These are phyloP conservation scores for Calameuta idolon DNA, from an alignment of 2,888 invertebrate genomes.

Conservation along the genomic window DNA sequence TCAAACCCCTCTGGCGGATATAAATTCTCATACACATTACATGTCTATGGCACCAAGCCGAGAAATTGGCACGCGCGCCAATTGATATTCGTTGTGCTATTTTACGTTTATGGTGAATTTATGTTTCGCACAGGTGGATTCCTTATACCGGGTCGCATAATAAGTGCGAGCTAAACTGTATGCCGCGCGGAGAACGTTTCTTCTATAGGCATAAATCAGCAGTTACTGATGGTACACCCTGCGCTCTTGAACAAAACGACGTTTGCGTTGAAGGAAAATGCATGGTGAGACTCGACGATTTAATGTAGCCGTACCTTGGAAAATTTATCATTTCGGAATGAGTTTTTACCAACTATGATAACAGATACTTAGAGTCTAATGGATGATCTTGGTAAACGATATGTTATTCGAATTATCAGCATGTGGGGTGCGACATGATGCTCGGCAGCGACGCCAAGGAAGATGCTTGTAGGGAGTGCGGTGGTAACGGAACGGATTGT, in stretches of 20 bases:
- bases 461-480: slow-evolving; percentile 92
- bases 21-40: not conserved
- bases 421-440: slow-evolving; percentile 95
- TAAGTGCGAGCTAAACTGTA: slow-evolving; percentile 95
- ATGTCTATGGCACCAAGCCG: slow-evolving; percentile 3
- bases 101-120: not conserved
- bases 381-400: not conserved
- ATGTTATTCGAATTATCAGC: slow-evolving; percentile 67
- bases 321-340: not conserved
- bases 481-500: slow-evolving; percentile 91
- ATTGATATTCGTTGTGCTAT: slow-evolving; percentile 5
- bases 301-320: not conserved
- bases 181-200: slow-evolving; percentile 91
- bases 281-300: slow-evolving; percentile 73
- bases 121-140: slow-evolving; percentile 76
- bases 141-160: slow-evolving; percentile 89
- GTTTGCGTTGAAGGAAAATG: slow-evolving; percentile 96
- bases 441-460: slow-evolving; percentile 87
- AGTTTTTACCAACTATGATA: not conserved
- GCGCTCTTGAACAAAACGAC: slow-evolving; percentile 85
- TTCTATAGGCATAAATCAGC: slow-evolving; percentile 87
- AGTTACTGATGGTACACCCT: slow-evolving; percentile 87
- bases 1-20: not conserved
- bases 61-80: slow-evolving; percentile 6
- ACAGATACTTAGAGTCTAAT: not conserved